phyloP scores from a whole-genome alignment of 2,888 invertebrate species.

The Stenotaenia linearis region DNA sequence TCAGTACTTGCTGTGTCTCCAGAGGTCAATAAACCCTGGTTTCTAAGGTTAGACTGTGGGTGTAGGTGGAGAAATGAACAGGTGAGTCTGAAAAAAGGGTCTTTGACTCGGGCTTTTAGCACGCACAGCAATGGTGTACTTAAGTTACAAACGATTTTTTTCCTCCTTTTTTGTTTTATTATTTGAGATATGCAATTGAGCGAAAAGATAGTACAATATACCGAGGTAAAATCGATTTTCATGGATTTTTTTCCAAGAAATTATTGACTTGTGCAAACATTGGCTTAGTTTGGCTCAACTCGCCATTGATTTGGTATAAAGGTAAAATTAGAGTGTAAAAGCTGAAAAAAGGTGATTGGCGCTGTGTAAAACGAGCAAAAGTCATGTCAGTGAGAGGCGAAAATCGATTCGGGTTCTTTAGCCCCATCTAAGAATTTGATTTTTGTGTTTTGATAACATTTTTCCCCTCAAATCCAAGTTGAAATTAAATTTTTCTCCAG shows the following conservation, averaged over 20 bases:
- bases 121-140: not conserved
- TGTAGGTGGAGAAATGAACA: slow-evolving; percentile 4
- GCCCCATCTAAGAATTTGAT: not conserved
- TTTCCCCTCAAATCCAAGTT: not conserved
- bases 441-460: not conserved
- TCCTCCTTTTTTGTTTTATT: not conserved
- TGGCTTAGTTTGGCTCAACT: not conserved
- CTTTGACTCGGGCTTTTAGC: not conserved
- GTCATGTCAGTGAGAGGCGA: not conserved
- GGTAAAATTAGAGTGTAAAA: not conserved
- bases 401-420: not conserved
- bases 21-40: slow-evolving; percentile 13
- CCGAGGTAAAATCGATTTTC: not conserved
- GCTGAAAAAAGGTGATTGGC: not conserved
- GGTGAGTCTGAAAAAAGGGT: not conserved
- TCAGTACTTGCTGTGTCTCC: not conserved
- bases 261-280: not conserved
- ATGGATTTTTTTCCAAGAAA: not conserved
- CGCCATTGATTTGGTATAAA: not conserved
- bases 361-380: not conserved
- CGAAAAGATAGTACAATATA: not conserved
- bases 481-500: not conserved
- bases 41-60: not conserved
- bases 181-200: not conserved
- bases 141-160: not conserved